Conservation (phyloP, 2,888 invertebrate genomes). For the Ecdyonurus torrentis region DNA sequence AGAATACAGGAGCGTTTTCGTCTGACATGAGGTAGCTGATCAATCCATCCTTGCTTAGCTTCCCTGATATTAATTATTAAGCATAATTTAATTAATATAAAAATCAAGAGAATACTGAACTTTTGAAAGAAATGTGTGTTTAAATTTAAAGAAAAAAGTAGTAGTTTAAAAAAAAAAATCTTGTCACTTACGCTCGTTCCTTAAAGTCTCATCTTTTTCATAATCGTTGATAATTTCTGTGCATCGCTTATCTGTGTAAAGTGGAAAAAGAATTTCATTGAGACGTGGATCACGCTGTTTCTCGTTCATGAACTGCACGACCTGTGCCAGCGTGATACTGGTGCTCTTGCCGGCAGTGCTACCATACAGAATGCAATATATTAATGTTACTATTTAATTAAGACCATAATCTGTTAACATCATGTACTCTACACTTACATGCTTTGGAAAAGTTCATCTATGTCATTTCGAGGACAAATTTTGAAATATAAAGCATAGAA, state of each 20-base stretch:
- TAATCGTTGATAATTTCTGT: constrained; percentile 41
- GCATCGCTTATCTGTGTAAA: constrained; percentile 40
- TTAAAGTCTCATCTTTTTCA: constrained; percentile 32
- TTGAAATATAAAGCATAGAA: constrained; percentile 49
- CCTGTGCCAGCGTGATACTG: constrained; percentile 30
- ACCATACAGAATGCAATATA: constrained; percentile 3
- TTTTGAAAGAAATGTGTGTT: no score
- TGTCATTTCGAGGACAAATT: constrained; percentile 50
- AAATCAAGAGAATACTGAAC: no score
- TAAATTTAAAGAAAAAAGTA: background rate
- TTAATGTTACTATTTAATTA: background rate
- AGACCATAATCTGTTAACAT: background rate
- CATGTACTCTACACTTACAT: constrained; percentile 34
- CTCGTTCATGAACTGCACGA: constrained; percentile 42
- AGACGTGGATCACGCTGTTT: constrained; percentile 48
- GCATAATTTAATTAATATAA: background rate
- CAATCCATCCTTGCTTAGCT: constrained; percentile 41
- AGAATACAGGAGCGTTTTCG: constrained; percentile 52
- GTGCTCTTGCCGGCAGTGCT: constrained; percentile 34
- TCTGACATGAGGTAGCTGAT: constrained; percentile 52
- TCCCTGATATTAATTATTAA: constrained; percentile 20
- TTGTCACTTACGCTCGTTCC: constrained; percentile 26
- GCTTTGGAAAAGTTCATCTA: constrained; percentile 49
- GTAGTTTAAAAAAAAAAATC: background rate
- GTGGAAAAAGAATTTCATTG: constrained; percentile 50